Base-by-base conservation (phyloP, 2,113 vertebrate genomes). In the Scopus umbretta region DNA sequence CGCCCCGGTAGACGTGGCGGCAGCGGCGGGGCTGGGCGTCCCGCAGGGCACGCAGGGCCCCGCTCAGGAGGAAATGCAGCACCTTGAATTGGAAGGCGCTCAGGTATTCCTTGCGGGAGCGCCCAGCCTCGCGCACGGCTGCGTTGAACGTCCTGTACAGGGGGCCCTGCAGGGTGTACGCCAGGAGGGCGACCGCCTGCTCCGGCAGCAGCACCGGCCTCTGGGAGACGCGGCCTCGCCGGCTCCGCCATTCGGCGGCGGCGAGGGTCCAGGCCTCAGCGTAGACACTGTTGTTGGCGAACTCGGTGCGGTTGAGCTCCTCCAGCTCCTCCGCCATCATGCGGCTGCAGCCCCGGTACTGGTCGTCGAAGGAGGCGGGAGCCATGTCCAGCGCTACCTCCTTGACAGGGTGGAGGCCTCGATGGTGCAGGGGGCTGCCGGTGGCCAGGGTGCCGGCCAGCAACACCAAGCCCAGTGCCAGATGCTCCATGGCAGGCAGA, bases 1-100 rank as follows among this genome's bases (percentile, higher is more conserved):
- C 88, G 2, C 96, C 97, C 3, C 97, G 32, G 5, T 96, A 98
- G 34, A 96, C 97, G 16, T n/a, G 80, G 53, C 11, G 74, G 79
- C 97, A 98, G 40, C 21, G 47, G 2, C n/a, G 84, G 3, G 42
- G 8, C 30, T 42, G 85, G 4, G 40, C 6, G 1, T 42, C n/a
- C 36, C 59, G 13, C 68, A 98, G 92, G 30, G 71, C 10, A 5
- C 73, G 83, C 32, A 98, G 80, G 11, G 97, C 98, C 36, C 96
- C 70, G 0, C 85, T 98, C 71, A 98, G 91, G 65, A 98, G 97
- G 52, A 97, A 98, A 26, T 98, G 98, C 30, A 98, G 81, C 1
- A 27, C 87, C 92, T 98, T 98, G 81, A 98, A 98, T 32, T 50
- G 30, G 70, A 98, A 98, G 30, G 27, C 22, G 2, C 11, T 29